phyloP scores from a whole-genome alignment of 1,140 invertebrate species.

The Rhyacophila brunnea region DNA sequence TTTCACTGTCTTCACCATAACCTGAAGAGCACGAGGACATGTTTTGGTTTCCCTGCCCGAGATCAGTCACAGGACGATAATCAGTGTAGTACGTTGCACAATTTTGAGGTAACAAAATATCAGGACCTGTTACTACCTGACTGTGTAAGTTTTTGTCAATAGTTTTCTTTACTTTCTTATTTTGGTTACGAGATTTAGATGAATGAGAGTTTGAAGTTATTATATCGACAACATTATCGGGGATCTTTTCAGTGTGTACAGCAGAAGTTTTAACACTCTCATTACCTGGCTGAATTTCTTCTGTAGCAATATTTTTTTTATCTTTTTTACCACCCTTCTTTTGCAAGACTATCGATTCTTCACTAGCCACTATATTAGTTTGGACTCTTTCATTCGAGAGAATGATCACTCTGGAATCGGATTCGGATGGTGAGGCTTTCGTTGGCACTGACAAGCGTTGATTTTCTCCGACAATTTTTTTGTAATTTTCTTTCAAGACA shows the following conservation, averaged over 20 bases:
- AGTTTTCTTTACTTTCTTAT: too few species aligned
- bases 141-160: too few species aligned
- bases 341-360: constrained; percentile 6
- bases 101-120: too few species aligned
- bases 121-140: too few species aligned
- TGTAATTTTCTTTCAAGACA: constrained; percentile 28
- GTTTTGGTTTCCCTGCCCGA: too few species aligned
- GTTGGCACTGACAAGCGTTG: neutral
- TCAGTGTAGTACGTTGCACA: too few species aligned
- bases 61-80: too few species aligned
- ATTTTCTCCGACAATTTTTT: neutral
- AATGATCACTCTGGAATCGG: constrained; percentile 22
- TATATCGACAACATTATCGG: too few species aligned
- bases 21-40: too few species aligned
- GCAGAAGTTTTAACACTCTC: neutral
- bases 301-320: neutral
- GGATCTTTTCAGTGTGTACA: neutral
- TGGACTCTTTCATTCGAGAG: constrained; percentile 31
- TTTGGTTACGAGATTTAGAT: too few species aligned
- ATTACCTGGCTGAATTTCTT: neutral
- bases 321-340: neutral
- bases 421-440: constrained; percentile 1
- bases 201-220: neutral
- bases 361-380: constrained; percentile 10
- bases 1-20: too few species aligned